A percentile compares a stretch with the other conserved stretches of the same genome.
phyloP scores from a whole-genome alignment of 1,140 invertebrate species.

The Lineus longissimus region DNA sequence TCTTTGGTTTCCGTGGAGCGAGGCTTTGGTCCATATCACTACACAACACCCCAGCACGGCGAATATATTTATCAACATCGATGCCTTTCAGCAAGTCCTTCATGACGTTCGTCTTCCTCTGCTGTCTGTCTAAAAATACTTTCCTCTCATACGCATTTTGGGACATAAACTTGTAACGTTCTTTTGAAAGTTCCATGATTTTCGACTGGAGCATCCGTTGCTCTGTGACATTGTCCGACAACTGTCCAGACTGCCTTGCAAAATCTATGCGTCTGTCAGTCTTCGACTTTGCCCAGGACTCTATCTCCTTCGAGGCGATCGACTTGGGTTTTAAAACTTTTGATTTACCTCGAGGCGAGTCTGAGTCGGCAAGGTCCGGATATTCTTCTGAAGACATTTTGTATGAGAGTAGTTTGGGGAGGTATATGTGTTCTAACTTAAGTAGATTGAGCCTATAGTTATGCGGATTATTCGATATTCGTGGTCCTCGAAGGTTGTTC shows the following conservation, averaged over 20 bases:
- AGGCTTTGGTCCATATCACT: neutral
- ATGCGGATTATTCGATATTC: too few relatives aligned
- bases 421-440: too few relatives aligned
- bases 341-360: conserved; percentile 7
- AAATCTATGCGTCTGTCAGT: conserved; percentile 11
- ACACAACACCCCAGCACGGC: neutral
- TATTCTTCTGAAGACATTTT: too few relatives aligned
- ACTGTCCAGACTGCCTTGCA: conserved; percentile 22
- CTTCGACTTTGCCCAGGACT: conserved; percentile 25
- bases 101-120: conserved; percentile 17
- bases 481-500: too few relatives aligned
- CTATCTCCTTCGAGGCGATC: conserved; percentile 30
- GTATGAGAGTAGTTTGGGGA: too few relatives aligned
- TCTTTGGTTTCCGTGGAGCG: neutral
- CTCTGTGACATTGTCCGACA: conserved; percentile 32
- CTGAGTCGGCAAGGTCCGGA: too few relatives aligned
- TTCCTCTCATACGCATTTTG: conserved; percentile 30
- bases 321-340: conserved; percentile 20
- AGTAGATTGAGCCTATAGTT: too few relatives aligned
- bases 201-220: conserved; percentile 28
- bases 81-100: neutral
- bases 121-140: conserved; percentile 24
- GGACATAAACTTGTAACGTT: conserved; percentile 30
- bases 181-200: conserved; percentile 30
- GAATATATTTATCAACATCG: conserved; percentile 5